These are phyloP conservation scores for Chrysomallon squamiferum DNA, from an alignment of 1,140 invertebrate genomes.

Conservation along the genomic window DNA sequence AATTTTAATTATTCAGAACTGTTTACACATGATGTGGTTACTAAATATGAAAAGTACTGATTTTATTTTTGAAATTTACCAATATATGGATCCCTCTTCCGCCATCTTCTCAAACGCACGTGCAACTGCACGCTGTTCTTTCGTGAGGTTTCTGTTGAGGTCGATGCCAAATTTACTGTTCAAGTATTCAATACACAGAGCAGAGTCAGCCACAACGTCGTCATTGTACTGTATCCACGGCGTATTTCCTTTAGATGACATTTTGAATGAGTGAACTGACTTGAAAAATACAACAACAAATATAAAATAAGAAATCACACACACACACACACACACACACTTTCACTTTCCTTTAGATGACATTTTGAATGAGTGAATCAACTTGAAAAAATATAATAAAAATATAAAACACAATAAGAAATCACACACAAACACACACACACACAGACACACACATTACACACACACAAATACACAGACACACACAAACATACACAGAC, in stretches of 20 bases:
- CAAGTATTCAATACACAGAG: slow-evolving; percentile 60
- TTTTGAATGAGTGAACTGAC: slow-evolving; percentile 40
- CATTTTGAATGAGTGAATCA: no score
- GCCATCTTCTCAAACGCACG: slow-evolving; percentile 53
- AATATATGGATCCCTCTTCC: slow-evolving; percentile 60
- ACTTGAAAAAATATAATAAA: no score
- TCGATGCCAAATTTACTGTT: slow-evolving; percentile 45
- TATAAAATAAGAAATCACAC: no score
- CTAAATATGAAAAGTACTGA: background rate
- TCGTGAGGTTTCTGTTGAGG: slow-evolving; percentile 35
- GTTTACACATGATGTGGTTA: no score
- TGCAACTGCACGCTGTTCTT: slow-evolving; percentile 32
- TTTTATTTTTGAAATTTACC: slow-evolving; percentile 28
- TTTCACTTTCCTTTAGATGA: no score
- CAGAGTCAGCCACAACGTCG: slow-evolving; percentile 60
- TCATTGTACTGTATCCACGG: slow-evolving; percentile 65
- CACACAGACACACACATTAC: no score
- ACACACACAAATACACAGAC: no score
- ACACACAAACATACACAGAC: no score
- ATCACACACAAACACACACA: no score
- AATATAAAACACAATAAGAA: no score
- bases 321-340: no score
- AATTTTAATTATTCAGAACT: no score
- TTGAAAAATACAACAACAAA: slow-evolving; percentile 15
- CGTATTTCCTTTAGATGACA: slow-evolving; percentile 50